Evolutionary conservation across 2,888 invertebrate species (phyloP).

Genomic region (Nezara viridula): DNA sequence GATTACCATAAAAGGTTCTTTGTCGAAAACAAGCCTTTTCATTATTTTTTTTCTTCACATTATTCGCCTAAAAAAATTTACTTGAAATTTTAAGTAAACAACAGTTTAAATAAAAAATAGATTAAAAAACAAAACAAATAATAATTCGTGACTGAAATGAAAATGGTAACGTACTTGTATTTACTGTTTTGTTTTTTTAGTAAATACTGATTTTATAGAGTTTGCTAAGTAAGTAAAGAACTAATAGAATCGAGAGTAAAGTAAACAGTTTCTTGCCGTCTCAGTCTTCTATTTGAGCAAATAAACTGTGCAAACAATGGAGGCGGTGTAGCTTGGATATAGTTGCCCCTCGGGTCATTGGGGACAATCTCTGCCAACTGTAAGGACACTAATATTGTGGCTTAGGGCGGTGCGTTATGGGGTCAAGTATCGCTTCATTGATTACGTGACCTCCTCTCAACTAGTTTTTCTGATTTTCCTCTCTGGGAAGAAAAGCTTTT

Average conservation of each 20-base stretch:
- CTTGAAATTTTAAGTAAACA: too few relatives aligned
- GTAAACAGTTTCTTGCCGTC: not conserved
- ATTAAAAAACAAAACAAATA: too few relatives aligned
- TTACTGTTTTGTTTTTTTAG: too few relatives aligned
- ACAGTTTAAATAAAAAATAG: too few relatives aligned
- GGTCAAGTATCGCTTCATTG: not conserved
- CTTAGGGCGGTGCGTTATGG: not conserved
- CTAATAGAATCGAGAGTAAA: not conserved
- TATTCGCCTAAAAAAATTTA: too few relatives aligned
- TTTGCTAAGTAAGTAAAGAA: not conserved
- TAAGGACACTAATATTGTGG: constrained; percentile 20
- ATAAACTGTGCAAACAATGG: not conserved
- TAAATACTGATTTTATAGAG: too few relatives aligned
- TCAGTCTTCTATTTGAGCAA: not conserved
- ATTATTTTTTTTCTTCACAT: too few relatives aligned
- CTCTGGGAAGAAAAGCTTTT: not conserved
- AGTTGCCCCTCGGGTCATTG: not conserved
- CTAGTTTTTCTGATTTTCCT: not conserved
- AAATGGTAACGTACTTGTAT: too few relatives aligned
- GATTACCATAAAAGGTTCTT: too few relatives aligned
- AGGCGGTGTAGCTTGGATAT: not conserved
- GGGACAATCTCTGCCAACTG: not conserved
- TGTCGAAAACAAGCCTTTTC: too few relatives aligned
- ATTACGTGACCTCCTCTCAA: not conserved
- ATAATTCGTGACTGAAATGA: too few relatives aligned